Conservation (phyloP, 2,113 vertebrate genomes). For the Charadrius vociferus region DNA sequence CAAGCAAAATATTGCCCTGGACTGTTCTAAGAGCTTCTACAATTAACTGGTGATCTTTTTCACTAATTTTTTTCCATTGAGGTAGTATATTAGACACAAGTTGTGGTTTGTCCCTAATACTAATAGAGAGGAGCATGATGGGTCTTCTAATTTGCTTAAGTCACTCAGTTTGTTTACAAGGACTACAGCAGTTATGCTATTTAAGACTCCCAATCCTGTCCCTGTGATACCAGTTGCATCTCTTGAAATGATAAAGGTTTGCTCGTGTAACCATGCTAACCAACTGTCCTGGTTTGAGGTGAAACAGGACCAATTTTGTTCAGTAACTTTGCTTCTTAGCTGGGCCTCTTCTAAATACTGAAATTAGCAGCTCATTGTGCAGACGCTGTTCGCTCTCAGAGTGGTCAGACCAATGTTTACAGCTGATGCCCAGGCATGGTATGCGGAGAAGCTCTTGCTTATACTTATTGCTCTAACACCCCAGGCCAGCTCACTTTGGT, state of each 20-base stretch:
- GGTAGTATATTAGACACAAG: neutral
- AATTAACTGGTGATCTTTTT: neutral
- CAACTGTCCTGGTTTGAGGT: neutral
- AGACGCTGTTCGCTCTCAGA: no score
- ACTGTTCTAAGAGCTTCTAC: neutral
- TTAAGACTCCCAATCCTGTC: neutral
- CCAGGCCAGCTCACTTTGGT: no score
- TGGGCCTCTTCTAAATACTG: no score
- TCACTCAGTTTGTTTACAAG: neutral
- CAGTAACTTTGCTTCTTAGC: no score
- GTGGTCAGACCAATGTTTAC: no score
- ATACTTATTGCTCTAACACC: no score
- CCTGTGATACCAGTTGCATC: neutral
- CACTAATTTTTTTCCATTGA: neutral
- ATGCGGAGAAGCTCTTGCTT: no score
- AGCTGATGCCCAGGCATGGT: no score
- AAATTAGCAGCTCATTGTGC: no score
- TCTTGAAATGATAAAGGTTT: neutral
- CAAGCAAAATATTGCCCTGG: neutral
- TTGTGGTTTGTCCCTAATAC: neutral
- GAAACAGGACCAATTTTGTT: no score
- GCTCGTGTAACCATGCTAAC: neutral
- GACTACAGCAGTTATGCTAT: neutral
- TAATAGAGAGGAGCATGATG: neutral
- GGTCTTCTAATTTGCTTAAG: neutral